Conservation (phyloP, 2,797 vertebrate species). For the Antennarius maculatus region DNA sequence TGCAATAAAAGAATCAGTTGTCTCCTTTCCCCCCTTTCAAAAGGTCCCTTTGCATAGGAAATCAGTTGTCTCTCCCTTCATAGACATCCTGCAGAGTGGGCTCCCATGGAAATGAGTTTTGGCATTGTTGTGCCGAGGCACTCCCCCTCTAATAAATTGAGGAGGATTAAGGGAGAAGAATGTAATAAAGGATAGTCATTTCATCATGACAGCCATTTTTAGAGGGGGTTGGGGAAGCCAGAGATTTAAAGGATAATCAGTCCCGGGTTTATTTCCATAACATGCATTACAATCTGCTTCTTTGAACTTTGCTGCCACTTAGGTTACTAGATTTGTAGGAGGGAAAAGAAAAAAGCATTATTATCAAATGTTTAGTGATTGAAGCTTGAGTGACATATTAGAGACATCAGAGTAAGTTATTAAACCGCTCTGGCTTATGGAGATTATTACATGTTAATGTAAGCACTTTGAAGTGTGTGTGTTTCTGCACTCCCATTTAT, state of each 20-base stretch:
- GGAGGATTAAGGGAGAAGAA: conserved; percentile 93
- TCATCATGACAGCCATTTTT: conserved; percentile 89
- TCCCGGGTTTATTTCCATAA: conserved; percentile 91
- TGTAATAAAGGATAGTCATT: conserved; percentile 94
- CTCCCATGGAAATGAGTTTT: conserved; percentile 92
- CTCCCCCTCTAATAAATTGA: conserved; percentile 90
- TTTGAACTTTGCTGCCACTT: conserved; percentile 82
- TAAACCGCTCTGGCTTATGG: conserved; percentile 74
- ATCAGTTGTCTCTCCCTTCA: conserved; percentile 95
- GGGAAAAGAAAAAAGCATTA: conserved; percentile 47
- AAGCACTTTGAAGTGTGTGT: conserved; percentile 75
- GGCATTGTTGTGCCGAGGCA: conserved; percentile 79
- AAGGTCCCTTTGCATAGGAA: conserved; percentile 91
- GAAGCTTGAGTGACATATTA: conserved; percentile 74
- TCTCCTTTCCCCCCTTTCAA: conserved; percentile 54
- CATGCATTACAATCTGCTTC: conserved; percentile 81
- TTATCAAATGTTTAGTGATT: conserved; percentile 74
- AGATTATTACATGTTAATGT: conserved; percentile 82
- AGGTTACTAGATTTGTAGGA: conserved; percentile 70
- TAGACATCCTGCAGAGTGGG: conserved; percentile 92
- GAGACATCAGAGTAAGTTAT: conserved; percentile 79
- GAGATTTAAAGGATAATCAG: conserved; percentile 92
- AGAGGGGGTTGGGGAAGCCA: conserved; percentile 87
- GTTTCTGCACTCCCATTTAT: conserved; percentile 45
- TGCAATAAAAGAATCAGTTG: conserved; percentile 86